These are phyloP conservation scores for Manacus vitellinus DNA, from an alignment of 2,113 vertebrate genomes.

Conservation along the genomic window DNA sequence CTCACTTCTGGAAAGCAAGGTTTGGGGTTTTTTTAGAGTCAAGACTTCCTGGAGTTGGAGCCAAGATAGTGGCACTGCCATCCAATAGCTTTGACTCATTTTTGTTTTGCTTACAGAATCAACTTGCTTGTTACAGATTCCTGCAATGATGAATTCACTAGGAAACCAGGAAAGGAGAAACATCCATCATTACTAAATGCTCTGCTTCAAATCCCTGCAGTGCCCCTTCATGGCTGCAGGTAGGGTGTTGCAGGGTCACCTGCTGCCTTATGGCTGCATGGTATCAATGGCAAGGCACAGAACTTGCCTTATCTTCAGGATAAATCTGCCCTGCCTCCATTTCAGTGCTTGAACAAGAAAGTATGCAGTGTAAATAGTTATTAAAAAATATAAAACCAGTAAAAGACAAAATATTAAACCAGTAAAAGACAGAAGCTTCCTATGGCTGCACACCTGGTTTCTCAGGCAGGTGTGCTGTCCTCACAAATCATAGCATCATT, in stretches of 20 bases:
- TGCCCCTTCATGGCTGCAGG: neutral
- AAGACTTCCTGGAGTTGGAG: neutral
- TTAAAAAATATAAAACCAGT: neutral
- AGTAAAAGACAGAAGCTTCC: neutral
- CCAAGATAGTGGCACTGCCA: neutral
- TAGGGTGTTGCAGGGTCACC: neutral
- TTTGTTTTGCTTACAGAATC: neutral
- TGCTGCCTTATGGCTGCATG: accelerated
- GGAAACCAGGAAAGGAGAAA: neutral
- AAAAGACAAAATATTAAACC: neutral
- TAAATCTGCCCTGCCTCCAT: neutral
- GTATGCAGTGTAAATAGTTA: neutral
- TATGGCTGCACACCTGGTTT: neutral
- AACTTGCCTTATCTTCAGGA: neutral
- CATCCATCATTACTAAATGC: accelerated
- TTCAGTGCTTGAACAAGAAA: neutral
- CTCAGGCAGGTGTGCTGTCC: neutral
- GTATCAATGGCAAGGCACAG: accelerated
- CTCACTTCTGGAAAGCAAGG: neutral
- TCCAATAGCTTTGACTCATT: neutral
- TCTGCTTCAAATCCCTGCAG: neutral
- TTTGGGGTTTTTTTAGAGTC: neutral
- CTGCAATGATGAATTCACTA: accelerated
- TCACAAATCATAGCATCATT: neutral
- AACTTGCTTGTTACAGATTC: neutral